Evolutionary conservation across 2,113 vertebrate species (phyloP).

Genomic region (human): DNA sequence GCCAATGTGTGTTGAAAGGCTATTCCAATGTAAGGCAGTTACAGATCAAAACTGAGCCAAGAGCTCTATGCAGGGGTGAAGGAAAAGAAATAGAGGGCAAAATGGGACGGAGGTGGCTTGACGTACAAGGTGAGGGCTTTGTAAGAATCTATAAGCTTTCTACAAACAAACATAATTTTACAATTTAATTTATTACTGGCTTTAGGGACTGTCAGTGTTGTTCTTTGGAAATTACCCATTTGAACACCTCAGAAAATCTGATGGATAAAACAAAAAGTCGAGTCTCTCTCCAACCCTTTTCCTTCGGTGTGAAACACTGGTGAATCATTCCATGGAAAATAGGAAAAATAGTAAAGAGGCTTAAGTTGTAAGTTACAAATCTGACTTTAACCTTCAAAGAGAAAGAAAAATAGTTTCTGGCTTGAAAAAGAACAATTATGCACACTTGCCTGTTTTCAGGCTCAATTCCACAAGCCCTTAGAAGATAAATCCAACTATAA

Average conservation of each 20-base stretch:
- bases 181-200: slow-evolving; percentile 48
- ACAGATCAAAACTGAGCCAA: background rate
- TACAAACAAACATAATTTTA: slow-evolving; percentile 48
- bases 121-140: background rate
- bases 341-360: slow-evolving; percentile 68
- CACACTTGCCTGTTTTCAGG: slow-evolving; percentile 62
- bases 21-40: background rate
- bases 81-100: background rate
- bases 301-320: background rate
- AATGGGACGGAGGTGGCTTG: background rate
- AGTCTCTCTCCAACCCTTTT: background rate
- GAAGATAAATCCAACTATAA: slow-evolving; percentile 69
- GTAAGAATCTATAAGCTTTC: slow-evolving; percentile 44
- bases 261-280: slow-evolving; percentile 56
- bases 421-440: slow-evolving; percentile 67
- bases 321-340: slow-evolving; percentile 48
- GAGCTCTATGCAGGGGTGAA: background rate
- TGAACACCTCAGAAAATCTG: slow-evolving; percentile 68
- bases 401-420: slow-evolving; percentile 56
- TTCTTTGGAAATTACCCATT: slow-evolving; percentile 61
- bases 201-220: slow-evolving; percentile 54
- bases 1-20: background rate
- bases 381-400: slow-evolving; percentile 71
- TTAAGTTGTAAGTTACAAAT: slow-evolving; percentile 68
- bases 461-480: slow-evolving; percentile 61